Percentiles rank a stretch among this genome's conserved stretches.
phyloP scores from a whole-genome alignment of 1,140 invertebrate species.

The Caenorhabditis brenneri region DNA sequence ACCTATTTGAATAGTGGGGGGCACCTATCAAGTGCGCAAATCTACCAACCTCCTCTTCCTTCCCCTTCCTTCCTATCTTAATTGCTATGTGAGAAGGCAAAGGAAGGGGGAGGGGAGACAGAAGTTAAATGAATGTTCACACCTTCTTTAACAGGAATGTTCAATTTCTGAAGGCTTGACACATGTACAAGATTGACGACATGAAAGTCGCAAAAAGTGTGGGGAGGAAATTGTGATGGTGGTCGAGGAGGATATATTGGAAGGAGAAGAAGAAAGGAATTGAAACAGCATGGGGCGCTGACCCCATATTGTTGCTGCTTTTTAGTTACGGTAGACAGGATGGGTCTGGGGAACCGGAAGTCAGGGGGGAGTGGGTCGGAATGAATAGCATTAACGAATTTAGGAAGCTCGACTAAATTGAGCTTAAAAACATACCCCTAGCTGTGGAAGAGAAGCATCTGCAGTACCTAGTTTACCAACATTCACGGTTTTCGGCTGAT shows the following conservation, averaged over 20 bases:
- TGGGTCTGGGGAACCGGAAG: too few relatives aligned
- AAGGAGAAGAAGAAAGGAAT: neutral
- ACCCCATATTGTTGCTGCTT: neutral
- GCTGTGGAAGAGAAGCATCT: too few relatives aligned
- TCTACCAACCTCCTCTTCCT: neutral
- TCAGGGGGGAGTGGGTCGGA: too few relatives aligned
- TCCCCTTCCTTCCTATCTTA: neutral
- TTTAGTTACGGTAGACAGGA: too few relatives aligned
- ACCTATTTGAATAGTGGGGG: conserved; percentile 24
- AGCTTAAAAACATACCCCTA: too few relatives aligned
- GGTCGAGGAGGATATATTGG: neutral
- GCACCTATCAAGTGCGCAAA: conserved; percentile 39
- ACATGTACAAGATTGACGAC: conserved; percentile 19
- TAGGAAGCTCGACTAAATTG: too few relatives aligned
- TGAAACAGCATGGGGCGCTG: conserved; percentile 10
- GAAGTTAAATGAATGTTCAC: conserved; percentile 28
- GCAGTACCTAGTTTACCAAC: too few relatives aligned
- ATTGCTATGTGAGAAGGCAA: neutral
- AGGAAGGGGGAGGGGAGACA: neutral
- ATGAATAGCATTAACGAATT: too few relatives aligned
- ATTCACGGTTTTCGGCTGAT: too few relatives aligned
- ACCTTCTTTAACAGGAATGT: neutral
- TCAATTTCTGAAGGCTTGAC: neutral
- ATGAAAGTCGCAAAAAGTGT: too few relatives aligned
- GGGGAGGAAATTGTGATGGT: neutral